Evolutionary conservation across 2,113 vertebrate genomes (phyloP), one percentile per base, ranked within the genome.

Genomic region (Syngnathoides biaculeatus): DNA sequence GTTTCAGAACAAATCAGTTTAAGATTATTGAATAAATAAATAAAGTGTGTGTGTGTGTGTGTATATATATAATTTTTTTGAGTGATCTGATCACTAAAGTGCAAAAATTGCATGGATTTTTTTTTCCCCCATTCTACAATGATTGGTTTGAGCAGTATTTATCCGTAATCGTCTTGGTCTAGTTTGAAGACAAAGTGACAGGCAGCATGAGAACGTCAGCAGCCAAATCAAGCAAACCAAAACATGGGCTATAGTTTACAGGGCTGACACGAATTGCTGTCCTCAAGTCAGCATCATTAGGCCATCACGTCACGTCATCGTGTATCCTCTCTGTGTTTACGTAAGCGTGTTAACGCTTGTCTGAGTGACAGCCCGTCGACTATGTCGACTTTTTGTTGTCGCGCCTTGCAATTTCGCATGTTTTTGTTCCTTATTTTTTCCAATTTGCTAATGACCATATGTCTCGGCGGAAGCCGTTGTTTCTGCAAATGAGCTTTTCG

Each of bases 401-500:
- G 35, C 20, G 30, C 30, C 66, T 27, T 40, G 4, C 86, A 86
- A 87, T 79, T 63, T 56, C 73, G 48, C 62, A 69, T 69, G 67
- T 59, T 68, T 68, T 68, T 64, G 1, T 1, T 58, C 11, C 63
- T 87, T 50, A 0, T n/a, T n/a, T 19, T 47, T 47, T 15, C 17
- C 5, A 6, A 0, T 35, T 84, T 89, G 85, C 80, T 90, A 85
- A 90, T 81, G 88, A 89, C 75, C 79, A 50, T 50, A 20, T 92
- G 90, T 89, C 79, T 88, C 78, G 71, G 87, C 67, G 72, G 89
- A 68, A 86, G 80, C 82, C 85, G 45, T 91, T 89, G 86, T 93
- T 89, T 92, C 87, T 79, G 82, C 90, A 93, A 94, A 93, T 92
- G 86, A 93, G 89, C 80, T 93, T 91, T 92, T 92, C 90, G 91